Percentiles rank a stretch among this genome's conserved stretches.
phyloP scores from a whole-genome alignment of 2,888 invertebrate genomes.

The Eupithecia pulchellata region DNA sequence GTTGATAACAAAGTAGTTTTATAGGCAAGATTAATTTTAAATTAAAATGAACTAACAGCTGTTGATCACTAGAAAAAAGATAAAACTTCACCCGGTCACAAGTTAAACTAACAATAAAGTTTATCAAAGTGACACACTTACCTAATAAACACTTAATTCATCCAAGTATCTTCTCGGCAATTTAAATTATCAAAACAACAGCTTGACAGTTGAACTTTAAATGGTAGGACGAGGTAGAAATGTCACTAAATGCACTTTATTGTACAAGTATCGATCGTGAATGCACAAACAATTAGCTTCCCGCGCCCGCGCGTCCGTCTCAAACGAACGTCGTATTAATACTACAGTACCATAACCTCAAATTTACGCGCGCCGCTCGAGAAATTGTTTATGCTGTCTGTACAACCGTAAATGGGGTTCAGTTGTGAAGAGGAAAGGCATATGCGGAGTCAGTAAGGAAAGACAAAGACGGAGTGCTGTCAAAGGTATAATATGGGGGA shows the following conservation, averaged over 20 bases:
- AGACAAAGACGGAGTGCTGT: slow-evolving; percentile 61
- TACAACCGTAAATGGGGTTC: slow-evolving; percentile 76
- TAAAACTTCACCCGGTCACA: neutral
- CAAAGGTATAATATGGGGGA: slow-evolving; percentile 64
- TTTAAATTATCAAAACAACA: slow-evolving; percentile 46
- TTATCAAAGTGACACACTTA: slow-evolving; percentile 49
- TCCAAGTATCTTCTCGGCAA: slow-evolving; percentile 53
- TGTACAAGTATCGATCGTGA: slow-evolving; percentile 71
- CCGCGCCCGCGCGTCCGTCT: slow-evolving; percentile 66
- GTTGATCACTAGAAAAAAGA: neutral
- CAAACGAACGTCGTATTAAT: slow-evolving; percentile 74
- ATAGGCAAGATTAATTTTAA: neutral
- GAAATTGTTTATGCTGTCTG: slow-evolving; percentile 80
- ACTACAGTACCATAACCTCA: slow-evolving; percentile 85
- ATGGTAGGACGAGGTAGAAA: slow-evolving; percentile 24
- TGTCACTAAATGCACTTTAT: slow-evolving; percentile 68
- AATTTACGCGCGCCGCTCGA: slow-evolving; percentile 78
- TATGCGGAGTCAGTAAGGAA: slow-evolving; percentile 49
- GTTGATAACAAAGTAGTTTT: slow-evolving; percentile 2
- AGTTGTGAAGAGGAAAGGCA: slow-evolving; percentile 64
- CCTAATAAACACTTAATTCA: slow-evolving; percentile 55
- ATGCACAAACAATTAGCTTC: slow-evolving; percentile 57
- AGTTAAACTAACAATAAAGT: slow-evolving; percentile 29
- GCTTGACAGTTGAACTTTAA: slow-evolving; percentile 30
- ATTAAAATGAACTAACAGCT: neutral